Evolutionary conservation across 2,113 vertebrate genomes (phyloP).

Genomic region (Symphodus melops): DNA sequence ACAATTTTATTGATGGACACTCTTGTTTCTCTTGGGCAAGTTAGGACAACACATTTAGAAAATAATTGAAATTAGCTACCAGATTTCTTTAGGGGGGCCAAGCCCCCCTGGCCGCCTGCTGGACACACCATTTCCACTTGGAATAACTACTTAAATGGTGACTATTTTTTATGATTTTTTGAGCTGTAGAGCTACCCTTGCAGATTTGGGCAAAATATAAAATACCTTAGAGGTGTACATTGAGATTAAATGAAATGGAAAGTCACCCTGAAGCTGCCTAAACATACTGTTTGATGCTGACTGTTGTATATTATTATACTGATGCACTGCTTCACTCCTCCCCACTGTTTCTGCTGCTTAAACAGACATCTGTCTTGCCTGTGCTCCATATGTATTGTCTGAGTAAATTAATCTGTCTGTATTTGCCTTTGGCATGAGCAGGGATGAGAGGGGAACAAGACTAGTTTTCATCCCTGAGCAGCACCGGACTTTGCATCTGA

Average conservation of each 20-base stretch:
- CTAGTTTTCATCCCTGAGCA: constrained; percentile 74
- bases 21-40: no score
- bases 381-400: constrained; percentile 54
- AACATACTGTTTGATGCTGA: constrained; percentile 58
- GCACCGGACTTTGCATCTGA: constrained; percentile 68
- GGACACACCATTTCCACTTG: no score
- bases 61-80: no score
- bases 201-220: neutral
- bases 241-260: constrained; percentile 39
- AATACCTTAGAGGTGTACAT: neutral
- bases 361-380: constrained; percentile 20
- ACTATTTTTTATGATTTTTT: neutral
- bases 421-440: constrained; percentile 69
- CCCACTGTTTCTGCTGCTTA: constrained; percentile 21
- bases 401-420: constrained; percentile 70
- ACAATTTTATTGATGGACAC: no score
- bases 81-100: no score
- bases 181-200: neutral
- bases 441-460: constrained; percentile 66
- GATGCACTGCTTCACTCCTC: constrained; percentile 1
- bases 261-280: constrained; percentile 55
- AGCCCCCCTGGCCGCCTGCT: no score
- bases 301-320: constrained; percentile 24
- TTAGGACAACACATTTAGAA: no score
- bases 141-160: no score